A percentile compares a stretch with the other conserved stretches of the same genome.
Conservation (phyloP, 1,140 invertebrate genomes). For the Steinernema khuongi region DNA sequence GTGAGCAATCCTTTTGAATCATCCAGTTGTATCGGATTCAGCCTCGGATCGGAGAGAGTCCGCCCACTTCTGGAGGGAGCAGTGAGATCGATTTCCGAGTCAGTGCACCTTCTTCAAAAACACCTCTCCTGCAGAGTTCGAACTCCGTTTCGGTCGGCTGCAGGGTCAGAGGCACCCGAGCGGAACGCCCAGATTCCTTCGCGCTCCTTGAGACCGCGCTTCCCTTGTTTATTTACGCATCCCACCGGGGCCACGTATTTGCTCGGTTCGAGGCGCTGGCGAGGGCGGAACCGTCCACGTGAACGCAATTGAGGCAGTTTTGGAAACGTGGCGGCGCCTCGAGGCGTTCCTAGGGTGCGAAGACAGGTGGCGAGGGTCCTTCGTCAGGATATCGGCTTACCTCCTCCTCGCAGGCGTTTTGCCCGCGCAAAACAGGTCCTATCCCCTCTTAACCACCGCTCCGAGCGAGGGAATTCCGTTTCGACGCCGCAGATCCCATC, state of each 20-base stretch:
- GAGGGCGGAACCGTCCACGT: not conserved
- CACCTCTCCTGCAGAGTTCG: too few species aligned
- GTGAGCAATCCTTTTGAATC: too few species aligned
- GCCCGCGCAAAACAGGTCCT: not conserved
- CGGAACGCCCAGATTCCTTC: too few species aligned
- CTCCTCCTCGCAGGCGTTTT: not conserved
- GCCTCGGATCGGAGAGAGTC: too few species aligned
- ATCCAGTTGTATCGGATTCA: too few species aligned
- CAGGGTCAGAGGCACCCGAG: too few species aligned
- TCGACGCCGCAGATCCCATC: not conserved
- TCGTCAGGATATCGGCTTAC: not conserved
- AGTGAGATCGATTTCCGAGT: too few species aligned
- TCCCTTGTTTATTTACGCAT: not conserved
- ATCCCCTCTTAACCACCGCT: not conserved
- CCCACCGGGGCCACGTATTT: not conserved
- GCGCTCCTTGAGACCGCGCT: too few species aligned
- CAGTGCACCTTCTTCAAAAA: too few species aligned
- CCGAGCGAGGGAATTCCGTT: not conserved
- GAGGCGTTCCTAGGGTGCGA: not conserved
- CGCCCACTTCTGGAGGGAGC: too few species aligned
- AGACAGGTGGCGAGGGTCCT: not conserved
- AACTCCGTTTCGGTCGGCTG: too few species aligned
- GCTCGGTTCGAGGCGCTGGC: not conserved
- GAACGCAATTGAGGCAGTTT: not conserved
- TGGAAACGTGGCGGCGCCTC: not conserved